phyloP scores from a whole-genome alignment of 2,797 vertebrate genomes.

The Myripristis jacobus region DNA sequence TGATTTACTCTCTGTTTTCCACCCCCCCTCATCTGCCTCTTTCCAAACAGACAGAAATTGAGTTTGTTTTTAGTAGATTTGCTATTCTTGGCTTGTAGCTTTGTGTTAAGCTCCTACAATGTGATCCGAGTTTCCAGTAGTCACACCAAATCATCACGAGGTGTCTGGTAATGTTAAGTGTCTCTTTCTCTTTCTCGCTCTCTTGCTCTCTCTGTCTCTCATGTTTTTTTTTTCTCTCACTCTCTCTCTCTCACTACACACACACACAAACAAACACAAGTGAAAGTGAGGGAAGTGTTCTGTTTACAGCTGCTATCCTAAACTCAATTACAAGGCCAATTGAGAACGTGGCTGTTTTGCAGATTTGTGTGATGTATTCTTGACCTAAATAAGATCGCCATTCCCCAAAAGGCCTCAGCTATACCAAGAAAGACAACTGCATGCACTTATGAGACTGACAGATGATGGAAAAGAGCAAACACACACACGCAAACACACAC shows the following conservation, averaged over 20 bases:
- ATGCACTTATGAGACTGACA: constrained; percentile 50
- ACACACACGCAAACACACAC: background rate
- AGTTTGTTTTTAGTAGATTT: constrained; percentile 51
- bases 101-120: constrained; percentile 34
- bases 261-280: background rate
- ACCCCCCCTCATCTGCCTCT: constrained; percentile 12
- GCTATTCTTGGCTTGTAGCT: constrained; percentile 50
- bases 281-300: constrained; percentile 42
- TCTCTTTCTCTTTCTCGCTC: constrained; percentile 26
- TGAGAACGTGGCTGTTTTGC: constrained; percentile 63
- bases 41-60: constrained; percentile 30
- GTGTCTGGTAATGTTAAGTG: constrained; percentile 49
- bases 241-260: background rate
- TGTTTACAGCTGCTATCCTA: constrained; percentile 67
- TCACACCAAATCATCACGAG: constrained; percentile 50
- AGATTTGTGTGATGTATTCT: constrained; percentile 61
- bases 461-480: constrained; percentile 35
- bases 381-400: constrained; percentile 58
- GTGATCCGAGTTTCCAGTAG: constrained; percentile 61
- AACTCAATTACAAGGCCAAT: constrained; percentile 79
- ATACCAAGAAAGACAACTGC: constrained; percentile 40
- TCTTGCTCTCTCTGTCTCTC: too few relatives aligned
- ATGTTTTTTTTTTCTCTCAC: too few relatives aligned
- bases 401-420: constrained; percentile 38
- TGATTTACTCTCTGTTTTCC: background rate